These are phyloP conservation scores for Chaetorhynchus papuensis DNA, from an alignment of 2,113 vertebrate species.

Conservation along the genomic window DNA sequence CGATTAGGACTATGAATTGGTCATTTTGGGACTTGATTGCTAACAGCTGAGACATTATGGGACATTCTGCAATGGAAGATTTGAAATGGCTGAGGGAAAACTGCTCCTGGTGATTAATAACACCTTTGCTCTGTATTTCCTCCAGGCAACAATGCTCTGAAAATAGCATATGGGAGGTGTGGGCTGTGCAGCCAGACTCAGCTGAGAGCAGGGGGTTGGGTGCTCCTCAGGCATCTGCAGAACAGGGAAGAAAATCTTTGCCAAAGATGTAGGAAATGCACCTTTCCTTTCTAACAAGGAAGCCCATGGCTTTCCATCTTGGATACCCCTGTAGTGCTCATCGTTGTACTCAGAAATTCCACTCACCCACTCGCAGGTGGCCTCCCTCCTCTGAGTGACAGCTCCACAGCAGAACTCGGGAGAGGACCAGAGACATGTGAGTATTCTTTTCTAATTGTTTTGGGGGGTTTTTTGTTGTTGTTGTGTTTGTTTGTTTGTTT, in stretches of 20 bases:
- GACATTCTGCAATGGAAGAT: neutral
- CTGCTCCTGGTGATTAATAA: neutral
- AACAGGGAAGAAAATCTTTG: neutral
- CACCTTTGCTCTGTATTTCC: neutral
- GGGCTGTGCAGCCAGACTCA: neutral
- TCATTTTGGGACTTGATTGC: neutral
- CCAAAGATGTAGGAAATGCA: neutral
- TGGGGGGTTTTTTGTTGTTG: neutral
- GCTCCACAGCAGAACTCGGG: neutral
- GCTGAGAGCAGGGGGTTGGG: neutral
- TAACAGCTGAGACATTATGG: neutral
- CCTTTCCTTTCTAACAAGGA: neutral
- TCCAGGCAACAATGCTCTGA: neutral
- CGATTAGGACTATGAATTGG: neutral
- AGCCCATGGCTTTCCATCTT: neutral
- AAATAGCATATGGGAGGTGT: neutral
- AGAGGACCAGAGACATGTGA: fast-evolving
- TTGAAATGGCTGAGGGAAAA: neutral
- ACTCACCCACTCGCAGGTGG: neutral
- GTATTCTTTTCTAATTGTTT: neutral
- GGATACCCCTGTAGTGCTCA: neutral
- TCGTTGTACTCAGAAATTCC: neutral
- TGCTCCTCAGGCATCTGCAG: neutral
- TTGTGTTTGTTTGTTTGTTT: neutral
- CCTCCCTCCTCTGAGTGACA: neutral